Evolutionary conservation across 2,113 vertebrate species (phyloP), one percentile per base, ranked within the genome.

Genomic region (Psophia crepitans): DNA sequence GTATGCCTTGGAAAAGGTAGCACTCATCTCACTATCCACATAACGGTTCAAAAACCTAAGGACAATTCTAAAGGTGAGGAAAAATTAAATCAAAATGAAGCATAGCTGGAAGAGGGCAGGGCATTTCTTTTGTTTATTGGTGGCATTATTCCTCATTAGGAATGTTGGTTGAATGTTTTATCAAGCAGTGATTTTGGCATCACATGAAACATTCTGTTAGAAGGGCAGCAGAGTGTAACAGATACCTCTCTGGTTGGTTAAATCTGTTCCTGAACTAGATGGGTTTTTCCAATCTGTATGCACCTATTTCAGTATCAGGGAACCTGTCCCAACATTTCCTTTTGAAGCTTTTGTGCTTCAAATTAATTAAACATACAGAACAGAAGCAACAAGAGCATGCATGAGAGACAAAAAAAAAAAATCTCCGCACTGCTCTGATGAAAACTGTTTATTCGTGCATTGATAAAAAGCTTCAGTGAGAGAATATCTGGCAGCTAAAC

Each of bases 41-140:
- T 7, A 77, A 30, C 2, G 30, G 12, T 0, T n/a, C 26, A 53
- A 53, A 87, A 70, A n/a, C 26, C 28, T 43, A 54, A 63, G 43
- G n/a, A 27, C 0, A 24, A 16, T 39, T 46, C 26, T 20, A 77
- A 77, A 57, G 17, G 14, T 11, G 14, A 61, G 5, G 13, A 54
- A 85, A 84, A 85, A 51, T 2, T 20, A 9, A 46, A 12, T 19
- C 26, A 16, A 51, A 80, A 75, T 23, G 2, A 82, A 65, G 2
- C 1, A 2, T 48, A 60, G 39, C 41, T 4, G 0, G 2, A 20
- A 28, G 9, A 43, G 1, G 28, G 12, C 0, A 4, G 1, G 3
- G 0, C 5, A 24, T 48, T 79, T 58, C 2, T 60, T 93, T 43
- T 23, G 6, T 33, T 83, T 65, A 16, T 26, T 37, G 19, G 8